Base-by-base conservation (phyloP, 2,888 invertebrate genomes). In the Loripinus fragilis region DNA sequence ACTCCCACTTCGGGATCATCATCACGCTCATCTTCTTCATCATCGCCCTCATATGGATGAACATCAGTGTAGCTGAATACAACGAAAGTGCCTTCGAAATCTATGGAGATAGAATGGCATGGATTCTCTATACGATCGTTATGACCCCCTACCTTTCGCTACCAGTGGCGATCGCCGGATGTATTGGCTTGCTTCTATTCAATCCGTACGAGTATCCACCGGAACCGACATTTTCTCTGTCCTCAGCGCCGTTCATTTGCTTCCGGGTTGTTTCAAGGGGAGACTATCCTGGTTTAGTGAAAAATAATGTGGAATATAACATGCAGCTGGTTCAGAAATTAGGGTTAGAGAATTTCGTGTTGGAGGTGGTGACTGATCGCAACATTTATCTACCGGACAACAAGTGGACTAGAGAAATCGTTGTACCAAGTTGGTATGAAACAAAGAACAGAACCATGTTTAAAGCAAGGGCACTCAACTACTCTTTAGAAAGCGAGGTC, bases 391-490 rank as follows among this genome's bases (percentile, higher is more conserved):
- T 74, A 20, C 76, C 77, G 20, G 33, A 30, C 15, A 50, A 64
- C 5, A 50, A 79, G 2, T 52, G n/a, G 23, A 67, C 77, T 15
- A 76, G 84, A 7, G 85, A 85, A 71, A 42, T 86, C n/a, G 83
- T 87, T 23, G 87, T 88, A 23, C 88, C 88, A 1, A 60, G 60
- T 0, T 52, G 50, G 15, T 88, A 88, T 71, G 50, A 33, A 20
- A 86, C 88, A 0, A 65, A 66, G 23, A 70, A 78, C 2, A 79
- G 76, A 17, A 74, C 83, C 12, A 48, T 86, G 65, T 88, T 76
- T 72, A 89, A 89, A 77, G 87, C 89, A 1, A 76, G 88, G n/a
- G 88, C 89, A 2, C 73, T 89, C 28, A 86, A 89, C 66, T 89
- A 87, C 38, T 88, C 86, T 69, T 70, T 86, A n/a, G 86, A 87